Evolutionary conservation across 92 coral and sea anemone genomes (phyloP), one percentile per base, ranked within the genome.

Genomic region (Palythoa grandiflora): DNA sequence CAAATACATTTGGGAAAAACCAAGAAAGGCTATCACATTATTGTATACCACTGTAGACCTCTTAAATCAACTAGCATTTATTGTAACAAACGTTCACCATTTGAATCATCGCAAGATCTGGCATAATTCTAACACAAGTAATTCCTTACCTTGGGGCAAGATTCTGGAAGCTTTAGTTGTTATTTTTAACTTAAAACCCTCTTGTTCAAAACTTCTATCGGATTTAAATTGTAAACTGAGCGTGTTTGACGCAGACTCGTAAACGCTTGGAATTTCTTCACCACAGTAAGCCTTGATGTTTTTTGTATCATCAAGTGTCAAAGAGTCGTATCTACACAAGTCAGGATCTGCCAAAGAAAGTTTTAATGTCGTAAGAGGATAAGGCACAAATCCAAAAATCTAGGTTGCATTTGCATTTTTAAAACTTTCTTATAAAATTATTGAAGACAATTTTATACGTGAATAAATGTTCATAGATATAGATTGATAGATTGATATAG

Each of bases 161-260:
- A 15, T 14, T 16, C 44, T 61, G n/a, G 74, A 81, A 1, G 60
- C 28, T 66, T 81, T 66, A 38, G 75, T 81, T 65, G 86, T 81
- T 81, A 81, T 44, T 66, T 65, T 66, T 36, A 81, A 38, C 28
- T 48, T 48, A 57, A 81, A 81, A 2, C 86, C 86, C 13, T 4
- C 1, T 16, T 1, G 8, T 19, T 20, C 13, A 36, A 3, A 12
- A 21, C 16, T 19, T 5, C 15, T 17, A 40, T 81, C 73, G n/a
- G 86, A 66, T 48, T 65, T 81, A 47, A 81, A 81, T 6, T 21
- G 60, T 19, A 81, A 68, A n/a, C 16, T 44, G 2, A 81, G 61
- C 19, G 48, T 81, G 75, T 81, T 81, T 48, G 63, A 11, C 20
- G 86, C 11, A 10, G 86, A 81, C 36, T 81, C 86, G 11, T 40